Evolutionary conservation across 2,113 vertebrate genomes (phyloP), one percentile per base, ranked within the genome.

Genomic region (Uria aalge): DNA sequence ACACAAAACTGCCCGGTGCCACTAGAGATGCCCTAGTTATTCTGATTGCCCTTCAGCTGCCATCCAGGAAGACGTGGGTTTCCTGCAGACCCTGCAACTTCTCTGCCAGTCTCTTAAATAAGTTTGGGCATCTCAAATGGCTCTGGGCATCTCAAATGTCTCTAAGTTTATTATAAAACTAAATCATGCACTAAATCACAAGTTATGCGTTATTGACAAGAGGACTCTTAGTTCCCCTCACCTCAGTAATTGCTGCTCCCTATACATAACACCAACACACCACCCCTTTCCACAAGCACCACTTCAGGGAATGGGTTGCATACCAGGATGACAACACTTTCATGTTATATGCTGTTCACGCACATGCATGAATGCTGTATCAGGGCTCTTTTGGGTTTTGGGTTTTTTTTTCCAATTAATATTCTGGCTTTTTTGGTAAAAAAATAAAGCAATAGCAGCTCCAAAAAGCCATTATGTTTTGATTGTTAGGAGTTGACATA

Each of bases 401-500:
- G 38, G 55, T 30, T 36, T 45, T 57, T 36, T 55, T 88, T n/a
- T 59, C 47, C 47, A 81, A 74, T 77, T 85, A 53, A 55, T 73
- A 73, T 57, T 62, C 22, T 68, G 74, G 22, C 5, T 29, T 71
- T 80, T 91, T 93, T 57, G 19, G 50, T 78, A 73, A 89, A 76
- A 96, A 96, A 87, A n/a, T 45, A 85, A 81, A 96, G 47, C 27
- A 76, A 85, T 41, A 17, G 32, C 12, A 94, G 53, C 86, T 74
- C 72, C 30, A 80, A 88, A 95, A 79, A 69, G 7, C 66, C 36
- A 69, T 87, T 72, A 36, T 82, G 36, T 79, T 96, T 93, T 85
- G 52, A 92, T 90, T 96, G 83, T 72, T 92, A 93, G 50, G 34
- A 93, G 40, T 52, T 89, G 73, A 73, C 68, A 90, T 43, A 81